Evolutionary conservation across 1,140 invertebrate genomes (phyloP), one percentile per base, ranked within the genome.

Genomic region (Trissolcus basalis): DNA sequence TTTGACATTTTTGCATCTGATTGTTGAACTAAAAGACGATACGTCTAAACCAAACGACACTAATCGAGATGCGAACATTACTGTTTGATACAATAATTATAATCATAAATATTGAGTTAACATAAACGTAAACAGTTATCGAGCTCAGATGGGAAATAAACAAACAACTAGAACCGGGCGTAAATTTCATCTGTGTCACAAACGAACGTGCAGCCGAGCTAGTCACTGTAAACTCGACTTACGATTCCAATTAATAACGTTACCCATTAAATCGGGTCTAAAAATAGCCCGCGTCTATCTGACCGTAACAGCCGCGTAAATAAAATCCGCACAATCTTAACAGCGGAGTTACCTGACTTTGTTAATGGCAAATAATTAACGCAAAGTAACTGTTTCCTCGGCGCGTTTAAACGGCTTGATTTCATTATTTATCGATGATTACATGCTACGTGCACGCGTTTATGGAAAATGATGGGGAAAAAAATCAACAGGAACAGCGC

Each of bases 181-280:
- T 45, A 54, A 27, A 27, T 27, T 27, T 27, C 19, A 27, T 27
- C 19, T 13, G 43, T 39, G 11, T 41, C 33, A 41, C 60, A 16
- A 55, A 19, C 13, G 13, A 35, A 27, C 19, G 14, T 47, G 49
- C 16, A 19, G 36, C 13, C 7, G 54, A 45, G 49, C 55, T 14
- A 27, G 19, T 27, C 19, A 12, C 4, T 11, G 15, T 51, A 47
- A 49, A 55, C 16, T 56, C 12, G 3, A 56, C 16, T 56, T 35
- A 50, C 53, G 44, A 58, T 50, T 35, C 49, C 55, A 59, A 59
- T 70, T 70, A 70, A 61, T 70, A 54, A 61, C 44, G 53, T 55
- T 58, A 61, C 41, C 47, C 41, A 63, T 72, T 64, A 47, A 27
- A 16, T 15, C 41, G 12, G 32, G 33, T 50, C 43, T 72, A 63